phyloP scores from a whole-genome alignment of 2,797 vertebrate species.

The Chelon auratus region DNA sequence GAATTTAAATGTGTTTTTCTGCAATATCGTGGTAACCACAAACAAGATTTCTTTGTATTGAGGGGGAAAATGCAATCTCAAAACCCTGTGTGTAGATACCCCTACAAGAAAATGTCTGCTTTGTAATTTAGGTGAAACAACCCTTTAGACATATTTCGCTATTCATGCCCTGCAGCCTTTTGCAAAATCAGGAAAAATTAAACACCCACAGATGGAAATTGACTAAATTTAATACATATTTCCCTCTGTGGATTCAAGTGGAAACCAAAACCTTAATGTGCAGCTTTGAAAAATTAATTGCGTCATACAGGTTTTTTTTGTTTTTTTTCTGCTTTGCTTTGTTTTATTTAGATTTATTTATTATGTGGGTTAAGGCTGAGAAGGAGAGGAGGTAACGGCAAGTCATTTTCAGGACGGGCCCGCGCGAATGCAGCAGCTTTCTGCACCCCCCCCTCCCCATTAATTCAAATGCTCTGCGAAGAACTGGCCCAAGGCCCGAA shows the following conservation, averaged over 20 bases:
- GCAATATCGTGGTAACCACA: not conserved
- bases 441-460: conserved; percentile 51
- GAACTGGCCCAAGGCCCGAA: conserved; percentile 55
- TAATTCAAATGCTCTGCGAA: conserved; percentile 68
- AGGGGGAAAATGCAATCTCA: not conserved
- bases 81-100: not conserved
- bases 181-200: conserved; percentile 33
- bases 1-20: not conserved
- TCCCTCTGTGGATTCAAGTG: conserved; percentile 33
- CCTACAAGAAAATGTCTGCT: not conserved
- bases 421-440: conserved; percentile 55
- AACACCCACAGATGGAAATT: conserved; percentile 40
- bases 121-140: not conserved
- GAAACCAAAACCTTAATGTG: conserved; percentile 41
- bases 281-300: conserved; percentile 36
- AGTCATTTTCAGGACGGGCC: conserved; percentile 61
- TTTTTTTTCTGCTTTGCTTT: not conserved
- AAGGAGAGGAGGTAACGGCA: conserved; percentile 21
- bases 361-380: conserved; percentile 37
- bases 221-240: conserved; percentile 43
- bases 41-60: conserved; percentile 4
- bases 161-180: conserved; percentile 24
- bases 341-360: conserved; percentile 8
- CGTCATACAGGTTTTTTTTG: conserved; percentile 24
- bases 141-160: conserved; percentile 25